Percentiles rank a stretch among this genome's conserved stretches.
Evolutionary conservation across 2,797 vertebrate genomes (phyloP).

Genomic region (Etheostoma nigrum): DNA sequence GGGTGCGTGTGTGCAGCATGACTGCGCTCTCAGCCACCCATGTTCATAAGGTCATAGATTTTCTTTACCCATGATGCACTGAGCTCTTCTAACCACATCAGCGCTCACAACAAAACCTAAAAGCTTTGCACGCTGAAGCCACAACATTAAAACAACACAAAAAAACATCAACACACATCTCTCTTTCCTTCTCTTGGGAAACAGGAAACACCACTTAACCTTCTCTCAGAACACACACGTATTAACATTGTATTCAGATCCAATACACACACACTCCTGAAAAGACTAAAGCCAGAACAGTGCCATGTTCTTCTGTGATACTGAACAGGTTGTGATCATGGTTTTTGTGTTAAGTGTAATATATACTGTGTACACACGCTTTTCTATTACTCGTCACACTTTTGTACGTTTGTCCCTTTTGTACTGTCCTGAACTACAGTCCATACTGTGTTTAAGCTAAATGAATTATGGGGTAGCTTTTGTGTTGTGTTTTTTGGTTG

Average conservation of each 20-base stretch:
- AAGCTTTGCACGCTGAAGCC: constrained; percentile 35
- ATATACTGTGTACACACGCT: constrained; percentile 20
- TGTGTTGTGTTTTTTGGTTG: constrained; percentile 25
- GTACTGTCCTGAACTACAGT: constrained; percentile 44
- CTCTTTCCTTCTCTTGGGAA: constrained; percentile 41
- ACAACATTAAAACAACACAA: constrained; percentile 39
- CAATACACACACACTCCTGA: constrained; percentile 12
- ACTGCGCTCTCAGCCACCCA: constrained; percentile 65
- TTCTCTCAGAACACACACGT: constrained; percentile 15
- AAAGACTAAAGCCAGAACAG: not conserved
- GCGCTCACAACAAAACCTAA: constrained; percentile 48
- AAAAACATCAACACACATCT: constrained; percentile 30
- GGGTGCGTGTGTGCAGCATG: constrained; percentile 51
- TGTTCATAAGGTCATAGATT: constrained; percentile 71
- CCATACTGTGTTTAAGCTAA: constrained; percentile 75
- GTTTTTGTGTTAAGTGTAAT: constrained; percentile 49
- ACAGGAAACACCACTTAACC: constrained; percentile 14
- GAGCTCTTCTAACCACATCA: constrained; percentile 71
- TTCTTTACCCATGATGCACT: constrained; percentile 68
- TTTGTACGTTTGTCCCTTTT: constrained; percentile 54
- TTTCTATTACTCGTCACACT: constrained; percentile 33
- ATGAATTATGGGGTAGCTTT: constrained; percentile 69
- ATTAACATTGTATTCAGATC: constrained; percentile 16
- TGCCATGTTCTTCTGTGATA: constrained; percentile 41
- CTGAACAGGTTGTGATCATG: constrained; percentile 67